Evolutionary conservation across 2,888 invertebrate species (phyloP), one percentile per base, ranked within the genome.

Genomic region (Epicampocera succincta): DNA sequence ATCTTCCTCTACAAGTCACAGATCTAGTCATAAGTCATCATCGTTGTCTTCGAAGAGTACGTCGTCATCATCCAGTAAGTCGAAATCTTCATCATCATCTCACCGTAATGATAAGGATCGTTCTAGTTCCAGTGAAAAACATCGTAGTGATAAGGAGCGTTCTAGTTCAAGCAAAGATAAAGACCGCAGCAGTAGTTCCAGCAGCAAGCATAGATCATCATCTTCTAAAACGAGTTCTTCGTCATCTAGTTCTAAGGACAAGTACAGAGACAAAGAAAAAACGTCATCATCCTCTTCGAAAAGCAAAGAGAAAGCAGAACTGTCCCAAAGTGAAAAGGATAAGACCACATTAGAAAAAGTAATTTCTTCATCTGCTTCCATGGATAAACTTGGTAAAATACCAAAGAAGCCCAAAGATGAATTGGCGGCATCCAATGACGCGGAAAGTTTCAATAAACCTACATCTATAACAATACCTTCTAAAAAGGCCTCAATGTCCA

Each of bases 351-450:
- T 94, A 54, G 93, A 94, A 38, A 95, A 95, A 89, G 88, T 94
- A 9, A 93, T 93, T 87, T 93, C 94, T 6, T 94, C 94, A 69
- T 93, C 95, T 21, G 92, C 94, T 66, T 93, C 94, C n/a, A 92
- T 96, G 75, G 94, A 94, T 85, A 95, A 95, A 91, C 90, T 96
- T 29, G 95, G 95, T 0, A 95, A 95, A 91, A 96, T 96, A 86
- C 96, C 96, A 0, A 96, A 95, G 90, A 93, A 95, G 86, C 92
- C 93, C 29, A 88, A 89, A 42, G 92, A 92, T n/a, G 81, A 78
- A 6, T 48, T 48, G 1, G 48, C n/a, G 1, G 6, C 68, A 11
- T 90, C 90, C 33, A 90, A 88, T 44, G 87, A 85, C 60, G 85
- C 87, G 1, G 78, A 79, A 40, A 44, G 50, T 58, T 72, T 85